phyloP scores from a whole-genome alignment of 2,888 invertebrate genomes.

The Acanthopleura granulata region DNA sequence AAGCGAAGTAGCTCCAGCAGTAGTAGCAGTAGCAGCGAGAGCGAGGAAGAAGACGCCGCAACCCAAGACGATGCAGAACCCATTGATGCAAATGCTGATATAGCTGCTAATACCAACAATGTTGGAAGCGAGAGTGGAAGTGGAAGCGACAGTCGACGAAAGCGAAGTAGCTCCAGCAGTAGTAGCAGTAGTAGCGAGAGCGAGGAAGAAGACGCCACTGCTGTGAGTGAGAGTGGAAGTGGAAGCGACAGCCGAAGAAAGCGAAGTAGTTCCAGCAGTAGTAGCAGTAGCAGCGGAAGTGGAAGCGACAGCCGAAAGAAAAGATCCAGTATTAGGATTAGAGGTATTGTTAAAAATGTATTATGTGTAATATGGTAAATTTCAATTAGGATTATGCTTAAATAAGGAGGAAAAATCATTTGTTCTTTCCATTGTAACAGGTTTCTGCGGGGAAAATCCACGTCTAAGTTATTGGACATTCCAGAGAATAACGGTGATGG shows the following conservation, averaged over 20 bases:
- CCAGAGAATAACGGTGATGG: too few relatives aligned
- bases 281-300: constrained; percentile 1
- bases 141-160: not conserved
- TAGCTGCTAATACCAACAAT: not conserved
- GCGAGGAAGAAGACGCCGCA: not conserved
- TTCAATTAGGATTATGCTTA: too few relatives aligned
- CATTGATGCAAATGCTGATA: not conserved
- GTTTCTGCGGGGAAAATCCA: too few relatives aligned
- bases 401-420: too few relatives aligned
- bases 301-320: not conserved
- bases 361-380: too few relatives aligned
- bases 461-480: too few relatives aligned
- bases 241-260: constrained; percentile 5
- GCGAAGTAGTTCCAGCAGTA: not conserved
- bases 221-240: not conserved
- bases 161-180: not conserved
- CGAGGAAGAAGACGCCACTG: not conserved
- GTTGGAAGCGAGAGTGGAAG: not conserved
- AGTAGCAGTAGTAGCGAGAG: not conserved
- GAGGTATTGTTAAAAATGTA: not conserved
- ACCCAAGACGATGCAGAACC: not conserved
- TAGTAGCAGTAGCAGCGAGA: not conserved
- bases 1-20: not conserved
- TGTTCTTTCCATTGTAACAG: too few relatives aligned
- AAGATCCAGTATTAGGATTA: not conserved